Conservation (phyloP, 92 coral and sea anemone species). For the Muricea muricata region DNA sequence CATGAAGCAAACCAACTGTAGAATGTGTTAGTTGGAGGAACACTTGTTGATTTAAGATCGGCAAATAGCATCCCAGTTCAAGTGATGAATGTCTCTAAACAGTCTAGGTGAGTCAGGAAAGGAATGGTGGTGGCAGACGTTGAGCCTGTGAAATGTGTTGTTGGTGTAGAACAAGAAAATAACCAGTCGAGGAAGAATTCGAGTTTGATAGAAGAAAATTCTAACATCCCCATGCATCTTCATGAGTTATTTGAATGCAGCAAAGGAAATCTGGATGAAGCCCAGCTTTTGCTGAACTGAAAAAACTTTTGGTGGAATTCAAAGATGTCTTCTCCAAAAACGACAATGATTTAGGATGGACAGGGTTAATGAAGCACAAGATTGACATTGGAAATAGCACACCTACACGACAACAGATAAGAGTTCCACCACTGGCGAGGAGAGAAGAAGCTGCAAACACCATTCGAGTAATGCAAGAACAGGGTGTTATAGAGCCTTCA, state of each 20-base stretch:
- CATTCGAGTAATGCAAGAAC: neutral
- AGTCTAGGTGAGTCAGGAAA: neutral
- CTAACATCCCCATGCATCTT: slow-evolving; percentile 39
- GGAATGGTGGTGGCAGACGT: slow-evolving; percentile 48
- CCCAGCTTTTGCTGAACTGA: slow-evolving; percentile 42
- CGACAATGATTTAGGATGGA: slow-evolving; percentile 41
- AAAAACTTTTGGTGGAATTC: slow-evolving; percentile 41
- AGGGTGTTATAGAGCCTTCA: slow-evolving; percentile 17
- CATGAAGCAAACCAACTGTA: neutral
- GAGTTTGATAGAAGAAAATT: neutral
- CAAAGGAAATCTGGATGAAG: slow-evolving; percentile 14
- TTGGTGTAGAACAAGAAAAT: neutral
- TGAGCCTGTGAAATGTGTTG: slow-evolving; percentile 58
- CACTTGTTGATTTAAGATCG: neutral
- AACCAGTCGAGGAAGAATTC: neutral
- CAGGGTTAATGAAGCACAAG: slow-evolving; percentile 43
- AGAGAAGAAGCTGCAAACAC: slow-evolving; percentile 8
- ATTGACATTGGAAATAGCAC: slow-evolving; percentile 35
- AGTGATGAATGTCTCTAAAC: slow-evolving; percentile 3
- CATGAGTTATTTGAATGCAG: slow-evolving; percentile 44
- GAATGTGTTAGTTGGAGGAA: neutral
- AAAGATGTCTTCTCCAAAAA: slow-evolving; percentile 55
- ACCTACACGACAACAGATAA: slow-evolving; percentile 44
- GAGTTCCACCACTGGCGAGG: slow-evolving; percentile 39
- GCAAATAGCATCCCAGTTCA: neutral